Conservation (phyloP, 2,888 invertebrate species). For the Halictus quadricinctus region DNA sequence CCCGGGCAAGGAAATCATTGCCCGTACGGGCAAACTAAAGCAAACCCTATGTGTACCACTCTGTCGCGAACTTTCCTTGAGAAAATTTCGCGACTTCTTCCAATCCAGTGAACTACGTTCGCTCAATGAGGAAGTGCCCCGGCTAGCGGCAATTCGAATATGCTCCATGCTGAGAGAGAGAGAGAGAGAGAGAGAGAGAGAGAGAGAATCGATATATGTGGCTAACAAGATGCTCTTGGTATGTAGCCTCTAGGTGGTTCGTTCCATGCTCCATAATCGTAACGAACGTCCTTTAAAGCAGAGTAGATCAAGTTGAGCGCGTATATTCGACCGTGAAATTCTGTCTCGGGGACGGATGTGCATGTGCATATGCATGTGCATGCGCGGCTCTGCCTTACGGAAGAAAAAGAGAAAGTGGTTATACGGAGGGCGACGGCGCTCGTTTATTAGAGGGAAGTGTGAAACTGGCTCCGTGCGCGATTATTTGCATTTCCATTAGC, state of each 20-base stretch:
- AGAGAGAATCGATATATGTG: constrained; percentile 39
- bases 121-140: constrained; percentile 53
- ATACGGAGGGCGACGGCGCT: constrained; percentile 47
- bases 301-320: constrained; percentile 36
- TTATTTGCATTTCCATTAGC: constrained; percentile 75
- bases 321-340: constrained; percentile 63
- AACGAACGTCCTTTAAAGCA: constrained; percentile 37
- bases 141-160: constrained; percentile 16
- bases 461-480: constrained; percentile 67
- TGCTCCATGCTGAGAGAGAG: neutral
- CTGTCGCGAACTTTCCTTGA: neutral
- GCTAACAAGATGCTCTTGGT: constrained; percentile 31
- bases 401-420: constrained; percentile 51
- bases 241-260: constrained; percentile 14
- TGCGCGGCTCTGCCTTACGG: constrained; percentile 2
- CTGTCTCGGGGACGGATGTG: constrained; percentile 30
- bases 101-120: neutral
- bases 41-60: too few relatives aligned
- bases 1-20: too few relatives aligned
- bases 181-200: neutral
- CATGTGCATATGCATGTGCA: neutral
- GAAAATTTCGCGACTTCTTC: neutral
- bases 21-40: too few relatives aligned
- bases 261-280: constrained; percentile 29
- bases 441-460: constrained; percentile 70